Conservation (phyloP, 2,888 invertebrate genomes). For the Sceliomorpha sp. region DNA sequence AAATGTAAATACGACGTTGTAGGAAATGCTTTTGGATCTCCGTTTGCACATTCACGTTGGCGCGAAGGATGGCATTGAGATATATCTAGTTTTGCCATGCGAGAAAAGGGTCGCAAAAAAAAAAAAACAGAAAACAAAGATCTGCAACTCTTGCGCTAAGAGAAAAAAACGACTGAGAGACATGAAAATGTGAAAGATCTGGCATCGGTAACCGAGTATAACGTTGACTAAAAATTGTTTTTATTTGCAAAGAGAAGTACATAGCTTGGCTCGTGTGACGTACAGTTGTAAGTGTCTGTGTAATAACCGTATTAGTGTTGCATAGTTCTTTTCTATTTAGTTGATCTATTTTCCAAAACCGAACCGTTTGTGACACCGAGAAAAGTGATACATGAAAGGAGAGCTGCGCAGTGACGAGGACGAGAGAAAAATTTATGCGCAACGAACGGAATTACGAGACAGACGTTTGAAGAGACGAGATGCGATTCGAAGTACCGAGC, state of each 20-base stretch:
- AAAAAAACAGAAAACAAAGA: constrained; percentile 1
- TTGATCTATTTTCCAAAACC: constrained; percentile 45
- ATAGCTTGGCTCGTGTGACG: constrained; percentile 59
- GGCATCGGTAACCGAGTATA: constrained; percentile 11
- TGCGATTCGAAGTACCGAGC: too few relatives aligned
- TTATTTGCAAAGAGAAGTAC: constrained; percentile 39
- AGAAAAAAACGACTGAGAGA: not conserved
- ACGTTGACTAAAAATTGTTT: constrained; percentile 9
- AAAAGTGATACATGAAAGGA: constrained; percentile 32
- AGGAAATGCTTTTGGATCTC: too few relatives aligned
- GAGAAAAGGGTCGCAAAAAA: not conserved
- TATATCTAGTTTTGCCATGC: too few relatives aligned
- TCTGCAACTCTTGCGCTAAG: constrained; percentile 41
- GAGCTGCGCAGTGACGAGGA: too few relatives aligned
- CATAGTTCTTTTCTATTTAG: constrained; percentile 11
- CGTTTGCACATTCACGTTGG: too few relatives aligned
- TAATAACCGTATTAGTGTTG: constrained; percentile 51
- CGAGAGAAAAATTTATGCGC: too few relatives aligned
- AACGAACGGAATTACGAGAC: too few relatives aligned
- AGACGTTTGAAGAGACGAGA: too few relatives aligned
- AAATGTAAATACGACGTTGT: too few relatives aligned
- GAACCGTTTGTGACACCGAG: constrained; percentile 56
- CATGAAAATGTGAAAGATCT: constrained; percentile 41
- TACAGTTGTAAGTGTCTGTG: constrained; percentile 70
- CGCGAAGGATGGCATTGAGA: too few relatives aligned